phyloP scores from a whole-genome alignment of 2,888 invertebrate genomes.

The Archips crataeganus region DNA sequence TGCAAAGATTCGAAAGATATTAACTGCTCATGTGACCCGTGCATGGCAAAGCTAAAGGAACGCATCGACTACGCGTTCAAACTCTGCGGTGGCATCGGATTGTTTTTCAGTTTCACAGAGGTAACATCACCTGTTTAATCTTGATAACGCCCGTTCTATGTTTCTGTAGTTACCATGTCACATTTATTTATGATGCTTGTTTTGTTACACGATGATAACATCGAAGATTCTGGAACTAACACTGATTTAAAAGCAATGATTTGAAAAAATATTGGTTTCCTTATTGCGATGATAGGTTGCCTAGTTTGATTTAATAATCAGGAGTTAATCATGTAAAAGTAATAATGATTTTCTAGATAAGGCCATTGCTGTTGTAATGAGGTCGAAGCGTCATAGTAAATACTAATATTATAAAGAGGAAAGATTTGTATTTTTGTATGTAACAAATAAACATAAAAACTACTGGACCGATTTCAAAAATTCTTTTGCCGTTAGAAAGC shows the following conservation, averaged over 20 bases:
- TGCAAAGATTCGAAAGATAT: slow-evolving; percentile 68
- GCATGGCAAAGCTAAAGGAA: slow-evolving; percentile 90
- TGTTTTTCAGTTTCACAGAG: slow-evolving; percentile 99
- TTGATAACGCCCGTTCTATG: slow-evolving; percentile 6
- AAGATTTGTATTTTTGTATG: too few species aligned
- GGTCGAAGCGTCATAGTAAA: background rate
- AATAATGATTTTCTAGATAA: too few species aligned
- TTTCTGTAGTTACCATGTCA: slow-evolving; percentile 11
- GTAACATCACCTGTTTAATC: slow-evolving; percentile 79
- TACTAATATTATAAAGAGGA: too few species aligned
- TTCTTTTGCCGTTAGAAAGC: too few species aligned
- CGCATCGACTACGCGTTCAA: slow-evolving; percentile 95
- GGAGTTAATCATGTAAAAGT: too few species aligned
- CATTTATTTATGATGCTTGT: slow-evolving; percentile 18
- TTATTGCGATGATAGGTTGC: too few species aligned
- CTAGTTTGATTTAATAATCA: too few species aligned
- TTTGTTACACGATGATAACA: slow-evolving; percentile 3
- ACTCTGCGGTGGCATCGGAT: slow-evolving; percentile 95
- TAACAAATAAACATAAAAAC: too few species aligned
- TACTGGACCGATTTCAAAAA: too few species aligned
- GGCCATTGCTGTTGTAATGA: too few species aligned
- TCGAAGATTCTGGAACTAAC: slow-evolving; percentile 4
- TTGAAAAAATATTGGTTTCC: background rate
- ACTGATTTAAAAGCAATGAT: background rate
- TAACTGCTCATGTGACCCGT: slow-evolving; percentile 89